phyloP scores from a whole-genome alignment of 64 coral and sea anemone genomes.

The Actinia equina region DNA sequence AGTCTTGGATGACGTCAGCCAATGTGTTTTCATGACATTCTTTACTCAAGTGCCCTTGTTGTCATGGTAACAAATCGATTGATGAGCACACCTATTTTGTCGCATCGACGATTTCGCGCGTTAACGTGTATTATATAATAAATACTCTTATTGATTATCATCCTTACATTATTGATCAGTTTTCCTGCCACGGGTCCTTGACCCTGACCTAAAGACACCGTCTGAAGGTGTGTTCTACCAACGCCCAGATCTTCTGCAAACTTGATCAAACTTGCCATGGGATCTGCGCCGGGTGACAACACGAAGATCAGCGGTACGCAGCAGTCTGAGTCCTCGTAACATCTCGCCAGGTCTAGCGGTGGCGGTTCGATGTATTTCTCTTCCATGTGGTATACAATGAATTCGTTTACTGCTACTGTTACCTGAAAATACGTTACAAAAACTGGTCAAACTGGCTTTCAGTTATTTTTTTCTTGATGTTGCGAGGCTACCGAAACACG shows the following conservation, averaged over 20 bases:
- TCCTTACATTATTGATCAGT: slow-evolving; percentile 81
- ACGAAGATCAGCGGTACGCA: slow-evolving; percentile 96
- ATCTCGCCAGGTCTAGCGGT: slow-evolving; percentile 79
- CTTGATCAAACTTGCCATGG: slow-evolving; percentile 93
- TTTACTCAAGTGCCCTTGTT: too few species aligned
- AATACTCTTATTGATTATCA: not conserved
- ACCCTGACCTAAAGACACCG: slow-evolving; percentile 90
- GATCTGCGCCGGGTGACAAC: slow-evolving; percentile 94
- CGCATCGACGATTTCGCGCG: too few species aligned
- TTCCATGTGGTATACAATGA: slow-evolving; percentile 85
- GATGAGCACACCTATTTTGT: too few species aligned
- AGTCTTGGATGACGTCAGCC: not conserved
- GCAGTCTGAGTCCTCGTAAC: slow-evolving; percentile 91
- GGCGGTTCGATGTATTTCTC: slow-evolving; percentile 87
- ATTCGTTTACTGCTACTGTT: slow-evolving; percentile 85
- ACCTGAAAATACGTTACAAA: slow-evolving; percentile 44
- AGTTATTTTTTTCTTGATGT: too few species aligned
- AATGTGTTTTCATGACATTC: too few species aligned
- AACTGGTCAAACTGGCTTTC: not conserved
- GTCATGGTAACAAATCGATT: too few species aligned
- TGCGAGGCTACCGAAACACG: too few species aligned
- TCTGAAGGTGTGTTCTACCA: slow-evolving; percentile 76
- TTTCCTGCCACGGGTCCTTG: slow-evolving; percentile 90
- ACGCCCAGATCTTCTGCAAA: slow-evolving; percentile 90
- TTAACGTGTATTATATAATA: too few species aligned